A percentile compares a stretch with the other conserved stretches of the same genome.
Evolutionary conservation across 1,140 invertebrate genomes (phyloP).

Genomic region (Bombus picipes): DNA sequence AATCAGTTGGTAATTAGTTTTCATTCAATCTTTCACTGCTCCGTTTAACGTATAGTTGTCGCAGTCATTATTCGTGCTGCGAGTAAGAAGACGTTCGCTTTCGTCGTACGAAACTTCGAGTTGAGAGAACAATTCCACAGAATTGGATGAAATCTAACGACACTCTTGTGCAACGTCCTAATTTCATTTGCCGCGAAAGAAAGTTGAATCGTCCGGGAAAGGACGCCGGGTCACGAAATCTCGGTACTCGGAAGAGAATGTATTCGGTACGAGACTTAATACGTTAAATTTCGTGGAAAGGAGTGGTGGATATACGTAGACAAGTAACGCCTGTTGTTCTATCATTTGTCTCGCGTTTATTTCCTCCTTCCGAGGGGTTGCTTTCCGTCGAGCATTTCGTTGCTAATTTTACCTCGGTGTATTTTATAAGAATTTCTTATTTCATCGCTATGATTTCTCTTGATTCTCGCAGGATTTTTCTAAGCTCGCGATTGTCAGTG

Average conservation of each 20-base stretch:
- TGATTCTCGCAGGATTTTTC: not conserved
- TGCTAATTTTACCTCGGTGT: conserved; percentile 25
- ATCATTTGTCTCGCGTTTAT: conserved; percentile 28
- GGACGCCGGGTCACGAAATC: not conserved
- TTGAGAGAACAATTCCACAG: not conserved
- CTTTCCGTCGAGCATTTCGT: not conserved
- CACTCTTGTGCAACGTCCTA: not conserved
- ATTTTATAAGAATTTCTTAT: not conserved
- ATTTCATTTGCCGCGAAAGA: conserved; percentile 26
- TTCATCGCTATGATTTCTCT: not conserved
- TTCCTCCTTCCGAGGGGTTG: not conserved
- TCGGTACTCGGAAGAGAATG: not conserved
- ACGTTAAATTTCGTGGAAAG: not conserved
- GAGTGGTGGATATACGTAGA: no score
- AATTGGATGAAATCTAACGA: conserved; percentile 7
- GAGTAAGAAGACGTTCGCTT: not conserved
- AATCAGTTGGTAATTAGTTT: conserved; percentile 29
- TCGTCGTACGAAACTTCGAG: not conserved
- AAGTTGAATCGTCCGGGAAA: not conserved
- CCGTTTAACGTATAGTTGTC: not conserved
- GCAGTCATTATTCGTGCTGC: not conserved
- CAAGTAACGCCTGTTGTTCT: not conserved
- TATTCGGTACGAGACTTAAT: not conserved
- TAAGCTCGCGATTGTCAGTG: no score
- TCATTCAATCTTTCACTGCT: conserved; percentile 5